Evolutionary conservation across 2,888 invertebrate genomes (phyloP).

Genomic region (Drosophila subquinaria): DNA sequence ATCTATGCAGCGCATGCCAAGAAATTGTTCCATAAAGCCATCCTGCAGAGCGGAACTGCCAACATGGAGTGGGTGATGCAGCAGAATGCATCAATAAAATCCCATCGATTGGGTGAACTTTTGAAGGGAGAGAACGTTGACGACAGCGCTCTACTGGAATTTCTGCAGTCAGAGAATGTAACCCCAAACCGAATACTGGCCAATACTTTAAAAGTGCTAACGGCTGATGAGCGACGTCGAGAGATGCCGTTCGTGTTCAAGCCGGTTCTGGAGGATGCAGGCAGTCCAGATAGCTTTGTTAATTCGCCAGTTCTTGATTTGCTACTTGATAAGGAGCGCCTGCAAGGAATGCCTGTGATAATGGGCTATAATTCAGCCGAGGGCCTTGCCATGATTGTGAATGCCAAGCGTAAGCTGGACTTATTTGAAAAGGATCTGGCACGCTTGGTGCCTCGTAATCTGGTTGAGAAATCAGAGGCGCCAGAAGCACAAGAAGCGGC

Average conservation of each 20-base stretch:
- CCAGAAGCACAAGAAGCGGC: conserved; percentile 63
- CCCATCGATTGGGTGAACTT: conserved; percentile 73
- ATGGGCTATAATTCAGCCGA: conserved; percentile 87
- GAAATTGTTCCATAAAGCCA: conserved; percentile 83
- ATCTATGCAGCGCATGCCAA: conserved; percentile 77
- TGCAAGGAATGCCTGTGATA: conserved; percentile 86
- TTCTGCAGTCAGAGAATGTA: conserved; percentile 70
- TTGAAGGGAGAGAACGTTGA: conserved; percentile 64
- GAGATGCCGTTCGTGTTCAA: conserved; percentile 79
- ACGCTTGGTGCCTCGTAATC: conserved; percentile 80
- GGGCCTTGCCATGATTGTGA: conserved; percentile 85
- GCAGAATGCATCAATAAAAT: conserved; percentile 60
- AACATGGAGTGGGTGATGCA: conserved; percentile 84
- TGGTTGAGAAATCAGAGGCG: conserved; percentile 65
- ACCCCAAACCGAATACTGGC: conserved; percentile 57
- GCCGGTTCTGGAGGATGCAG: conserved; percentile 79
- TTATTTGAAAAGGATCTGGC: conserved; percentile 75
- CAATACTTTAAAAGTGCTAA: conserved; percentile 59
- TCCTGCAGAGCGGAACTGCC: conserved; percentile 83
- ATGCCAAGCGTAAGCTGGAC: conserved; percentile 73
- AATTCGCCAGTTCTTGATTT: conserved; percentile 85
- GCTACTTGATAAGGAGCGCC: conserved; percentile 81
- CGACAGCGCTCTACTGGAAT: conserved; percentile 51
- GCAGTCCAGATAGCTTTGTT: conserved; percentile 78
- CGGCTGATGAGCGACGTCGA: conserved; percentile 80